A percentile compares a stretch with the other conserved stretches of the same genome.
Evolutionary conservation across 2,888 invertebrate species (phyloP).

Genomic region (Sinodicranocentrus sp.): DNA sequence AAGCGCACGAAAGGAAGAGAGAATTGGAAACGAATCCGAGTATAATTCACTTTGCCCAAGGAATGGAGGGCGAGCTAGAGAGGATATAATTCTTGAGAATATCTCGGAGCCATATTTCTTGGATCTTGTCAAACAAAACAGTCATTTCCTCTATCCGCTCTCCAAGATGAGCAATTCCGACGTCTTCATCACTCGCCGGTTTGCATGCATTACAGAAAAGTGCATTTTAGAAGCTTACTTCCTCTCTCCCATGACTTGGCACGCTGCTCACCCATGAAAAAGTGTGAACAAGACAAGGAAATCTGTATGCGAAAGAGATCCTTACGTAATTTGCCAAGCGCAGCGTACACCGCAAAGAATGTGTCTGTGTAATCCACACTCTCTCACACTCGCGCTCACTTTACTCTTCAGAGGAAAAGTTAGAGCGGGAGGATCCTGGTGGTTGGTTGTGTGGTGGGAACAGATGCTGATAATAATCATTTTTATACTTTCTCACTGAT

Average conservation of each 20-base stretch:
- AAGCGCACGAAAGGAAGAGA: not conserved
- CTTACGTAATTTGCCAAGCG: constrained; percentile 39
- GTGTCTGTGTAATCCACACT: not conserved
- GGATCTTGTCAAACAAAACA: constrained; percentile 69
- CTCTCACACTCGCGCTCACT: not conserved
- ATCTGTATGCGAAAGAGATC: constrained; percentile 54
- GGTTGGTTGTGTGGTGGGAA: constrained; percentile 47
- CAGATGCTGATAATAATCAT: constrained; percentile 70
- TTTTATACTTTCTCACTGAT: constrained; percentile 55
- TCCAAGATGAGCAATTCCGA: constrained; percentile 68
- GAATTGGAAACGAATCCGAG: constrained; percentile 20
- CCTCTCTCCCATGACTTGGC: constrained; percentile 55
- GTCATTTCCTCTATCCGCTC: constrained; percentile 67
- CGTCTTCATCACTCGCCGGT: constrained; percentile 60
- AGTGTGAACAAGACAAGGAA: constrained; percentile 67
- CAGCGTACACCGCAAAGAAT: constrained; percentile 23
- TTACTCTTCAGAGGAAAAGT: not conserved
- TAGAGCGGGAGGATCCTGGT: constrained; percentile 4
- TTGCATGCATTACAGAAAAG: constrained; percentile 10
- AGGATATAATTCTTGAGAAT: constrained; percentile 37
- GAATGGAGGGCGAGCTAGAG: not conserved
- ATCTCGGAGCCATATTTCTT: constrained; percentile 68
- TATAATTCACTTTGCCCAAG: constrained; percentile 40
- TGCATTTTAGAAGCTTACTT: constrained; percentile 42
- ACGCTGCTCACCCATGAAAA: constrained; percentile 55